phyloP scores from a whole-genome alignment of 2,113 vertebrate genomes.

The Sialia sialis region DNA sequence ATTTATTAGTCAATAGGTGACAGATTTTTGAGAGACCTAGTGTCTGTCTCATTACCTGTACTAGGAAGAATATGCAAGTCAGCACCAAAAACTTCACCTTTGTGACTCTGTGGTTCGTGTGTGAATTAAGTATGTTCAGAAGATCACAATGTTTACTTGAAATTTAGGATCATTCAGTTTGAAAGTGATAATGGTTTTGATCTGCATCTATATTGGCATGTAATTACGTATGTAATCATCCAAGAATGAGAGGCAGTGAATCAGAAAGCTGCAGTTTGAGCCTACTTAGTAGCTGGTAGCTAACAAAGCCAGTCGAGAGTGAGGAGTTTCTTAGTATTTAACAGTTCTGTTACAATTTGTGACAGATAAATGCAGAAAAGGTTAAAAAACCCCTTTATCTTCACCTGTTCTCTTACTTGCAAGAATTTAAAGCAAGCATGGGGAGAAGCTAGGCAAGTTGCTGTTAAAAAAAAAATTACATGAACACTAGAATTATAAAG shows the following conservation, averaged over 20 bases:
- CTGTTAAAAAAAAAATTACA: not conserved
- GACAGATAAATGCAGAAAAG: not conserved
- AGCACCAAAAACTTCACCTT: fast-evolving
- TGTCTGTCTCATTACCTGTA: fast-evolving
- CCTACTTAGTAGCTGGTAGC: not conserved
- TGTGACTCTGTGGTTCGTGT: too few relatives aligned
- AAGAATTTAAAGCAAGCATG: not conserved
- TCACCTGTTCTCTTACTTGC: fast-evolving
- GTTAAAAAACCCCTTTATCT: fast-evolving
- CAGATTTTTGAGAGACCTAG: not conserved
- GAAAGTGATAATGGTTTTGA: not conserved
- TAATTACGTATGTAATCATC: not conserved
- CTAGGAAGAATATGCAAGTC: not conserved
- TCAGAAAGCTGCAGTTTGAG: not conserved
- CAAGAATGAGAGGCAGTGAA: not conserved
- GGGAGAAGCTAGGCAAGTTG: not conserved
- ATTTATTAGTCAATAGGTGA: not conserved
- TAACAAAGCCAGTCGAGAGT: not conserved
- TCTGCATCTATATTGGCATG: not conserved
- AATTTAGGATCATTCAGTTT: not conserved
- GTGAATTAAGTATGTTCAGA: fast-evolving
- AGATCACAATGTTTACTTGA: not conserved
- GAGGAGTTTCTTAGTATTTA: not conserved
- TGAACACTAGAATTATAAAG: fast-evolving
- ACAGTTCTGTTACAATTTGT: not conserved